Evolutionary conservation across 2,797 vertebrate genomes (phyloP), one percentile per base, ranked within the genome.

Genomic region (Sebastes itinus): DNA sequence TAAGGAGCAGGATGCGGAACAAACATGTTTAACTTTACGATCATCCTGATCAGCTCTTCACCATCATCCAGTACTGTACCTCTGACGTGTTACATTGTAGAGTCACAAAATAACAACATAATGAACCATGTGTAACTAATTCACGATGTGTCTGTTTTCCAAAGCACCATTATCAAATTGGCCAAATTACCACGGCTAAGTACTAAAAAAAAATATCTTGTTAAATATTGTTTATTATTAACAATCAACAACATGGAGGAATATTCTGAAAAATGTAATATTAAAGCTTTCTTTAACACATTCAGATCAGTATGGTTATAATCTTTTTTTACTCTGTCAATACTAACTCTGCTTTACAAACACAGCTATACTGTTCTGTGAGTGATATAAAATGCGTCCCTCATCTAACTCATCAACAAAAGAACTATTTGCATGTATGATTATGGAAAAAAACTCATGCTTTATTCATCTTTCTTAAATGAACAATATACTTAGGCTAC

Each of bases 401-500:
- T 58, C 46, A 16, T 54, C 60, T 69, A 5, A 68, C 33, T 42
- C 20, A 52, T 65, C 20, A 68, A 91, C 56, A 87, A 87, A 91
- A 75, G 5, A 74, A 77, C 79, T 78, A 74, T 82, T 83, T 89
- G 42, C 46, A 65, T 67, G 35, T 66, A 16, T 38, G 62, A 81
- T 88, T 85, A 87, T 88, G 87, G 84, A 90, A 92, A 49, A 49
- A 93, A 93, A 87, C 75, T 88, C 93, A 94, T 94, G 92, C 92
- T 94, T 94, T 95, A 94, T 94, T 94, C 88, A 88, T 89, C 88
- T 91, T 88, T 87, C 86, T 88, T 75, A 89, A 92, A 91, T 90
- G 82, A 93, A 87, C 88, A 91, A 87, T 87, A 92, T 91, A 92
- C 83, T 86, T 84, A 82, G 73, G 81, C 88, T 94, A 91, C 90